A percentile compares a stretch with the other conserved stretches of the same genome.
Evolutionary conservation across 2,113 vertebrate genomes (phyloP).

Genomic region (Nothobranchius kuhntae): DNA sequence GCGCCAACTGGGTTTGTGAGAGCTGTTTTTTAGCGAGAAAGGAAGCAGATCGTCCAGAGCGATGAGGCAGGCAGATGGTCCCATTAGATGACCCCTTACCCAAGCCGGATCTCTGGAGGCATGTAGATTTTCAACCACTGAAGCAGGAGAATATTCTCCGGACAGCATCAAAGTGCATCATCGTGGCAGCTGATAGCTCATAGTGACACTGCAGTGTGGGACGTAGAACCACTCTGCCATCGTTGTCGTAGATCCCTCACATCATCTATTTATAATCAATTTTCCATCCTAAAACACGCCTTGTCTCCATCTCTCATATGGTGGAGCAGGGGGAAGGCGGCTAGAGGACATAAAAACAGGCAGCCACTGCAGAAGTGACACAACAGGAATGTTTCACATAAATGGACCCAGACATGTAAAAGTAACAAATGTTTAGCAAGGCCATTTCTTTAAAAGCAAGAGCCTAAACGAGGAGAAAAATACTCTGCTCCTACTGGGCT

Average conservation of each 20-base stretch:
- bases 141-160: constrained; percentile 41
- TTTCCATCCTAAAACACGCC: constrained; percentile 44
- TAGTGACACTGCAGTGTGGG: constrained; percentile 49
- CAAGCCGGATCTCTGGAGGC: constrained; percentile 50
- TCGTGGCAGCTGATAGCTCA: constrained; percentile 47
- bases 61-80: constrained; percentile 48
- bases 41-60: constrained; percentile 44
- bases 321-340: neutral
- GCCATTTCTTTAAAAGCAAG: constrained; percentile 38
- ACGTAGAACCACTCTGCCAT: constrained; percentile 36
- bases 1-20: constrained; percentile 21
- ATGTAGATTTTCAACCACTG: constrained; percentile 63
- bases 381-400: constrained; percentile 56
- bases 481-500: constrained; percentile 20
- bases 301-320: constrained; percentile 29
- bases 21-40: constrained; percentile 42
- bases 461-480: constrained; percentile 28
- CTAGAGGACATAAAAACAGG: constrained; percentile 27
- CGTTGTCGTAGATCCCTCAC: constrained; percentile 37
- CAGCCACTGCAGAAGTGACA: constrained; percentile 75
- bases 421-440: constrained; percentile 48
- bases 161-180: constrained; percentile 59
- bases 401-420: constrained; percentile 61
- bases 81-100: constrained; percentile 58
- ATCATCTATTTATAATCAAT: constrained; percentile 62